Base-by-base conservation (phyloP, 2,797 vertebrate genomes). In the Hylomyscus alleni region DNA sequence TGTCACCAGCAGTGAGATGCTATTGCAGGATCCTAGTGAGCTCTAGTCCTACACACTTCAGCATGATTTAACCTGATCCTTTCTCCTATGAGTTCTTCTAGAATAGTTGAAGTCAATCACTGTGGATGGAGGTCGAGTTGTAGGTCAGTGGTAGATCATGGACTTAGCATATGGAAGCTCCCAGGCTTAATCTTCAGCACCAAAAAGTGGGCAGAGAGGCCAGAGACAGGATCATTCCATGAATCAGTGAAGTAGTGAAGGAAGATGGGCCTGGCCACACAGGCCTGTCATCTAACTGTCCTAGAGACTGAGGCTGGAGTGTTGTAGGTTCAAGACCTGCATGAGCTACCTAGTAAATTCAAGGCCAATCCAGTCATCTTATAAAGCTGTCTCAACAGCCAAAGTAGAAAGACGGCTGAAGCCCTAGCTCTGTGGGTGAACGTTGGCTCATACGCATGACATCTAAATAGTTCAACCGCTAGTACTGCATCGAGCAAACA, bases 81-180 rank as follows among this genome's bases (percentile, higher is more conserved):
- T 50, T 94, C 56, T 93, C 77, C 26, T 88, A 31, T 50, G n/a
- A 90, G 93, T 72, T 44, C 60, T 89, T 40, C 73, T 34, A 44
- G 58, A 93, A 47, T 10, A 81, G 37, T n/a, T 40, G n/a, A 60
- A 88, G 52, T 62, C n/a, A 37, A 52, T n/a, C 34, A 10, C 34
- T 56, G 22, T 1, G 2, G 65, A 40, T n/a, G 34, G 12, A n/a
- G 34, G 67, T 37, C 2, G 10, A 44, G 26, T 12, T 54, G n/a
- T 54, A 40, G 24, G 50, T 80, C 44, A 75, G 13, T 50, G 20
- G 29, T 22, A 69, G 24, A 62, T 0, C 31, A 24, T 24, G 5
- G 12, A 19, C 44, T 75, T 77, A 34, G 11, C 26, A n/a, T 44
- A 24, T 12, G 1, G 4, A 22, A 86, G 12, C 26, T 13, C 47